Conservation (phyloP, 1,140 invertebrate genomes). For the Cyphomyrmex costatus region DNA sequence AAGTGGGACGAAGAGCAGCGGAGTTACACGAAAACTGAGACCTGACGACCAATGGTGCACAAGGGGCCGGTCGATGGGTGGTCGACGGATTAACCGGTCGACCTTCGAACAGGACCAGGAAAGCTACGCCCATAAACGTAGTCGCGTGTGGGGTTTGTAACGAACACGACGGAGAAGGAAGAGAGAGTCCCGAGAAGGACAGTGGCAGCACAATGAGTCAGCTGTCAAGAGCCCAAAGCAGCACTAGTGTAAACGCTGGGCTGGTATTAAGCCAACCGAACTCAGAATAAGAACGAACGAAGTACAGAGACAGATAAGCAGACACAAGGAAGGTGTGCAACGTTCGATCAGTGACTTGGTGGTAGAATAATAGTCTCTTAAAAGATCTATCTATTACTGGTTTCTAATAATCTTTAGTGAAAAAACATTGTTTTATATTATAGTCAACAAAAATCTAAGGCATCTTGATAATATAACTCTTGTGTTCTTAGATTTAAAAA, state of each 20-base stretch:
- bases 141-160: neutral
- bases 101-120: conserved; percentile 19
- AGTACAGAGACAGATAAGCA: no score
- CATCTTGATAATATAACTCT: neutral
- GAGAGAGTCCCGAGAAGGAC: neutral
- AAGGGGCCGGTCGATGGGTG: conserved; percentile 48
- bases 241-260: neutral
- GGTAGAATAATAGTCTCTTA: neutral
- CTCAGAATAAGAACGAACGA: no score
- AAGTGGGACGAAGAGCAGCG: conserved; percentile 26
- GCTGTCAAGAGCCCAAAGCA: neutral
- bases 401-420: neutral
- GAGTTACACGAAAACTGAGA: conserved; percentile 24
- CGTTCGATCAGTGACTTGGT: neutral
- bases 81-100: conserved; percentile 27
- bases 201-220: conserved; percentile 18
- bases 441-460: neutral
- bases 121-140: conserved; percentile 39
- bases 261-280: conserved; percentile 8
- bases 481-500: neutral
- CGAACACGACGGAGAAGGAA: neutral
- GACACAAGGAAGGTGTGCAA: neutral
- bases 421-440: neutral
- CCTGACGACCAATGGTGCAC: conserved; percentile 35
- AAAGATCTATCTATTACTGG: neutral